Evolutionary conservation across 2,888 invertebrate species (phyloP).

Genomic region (Alsophila aescularia): DNA sequence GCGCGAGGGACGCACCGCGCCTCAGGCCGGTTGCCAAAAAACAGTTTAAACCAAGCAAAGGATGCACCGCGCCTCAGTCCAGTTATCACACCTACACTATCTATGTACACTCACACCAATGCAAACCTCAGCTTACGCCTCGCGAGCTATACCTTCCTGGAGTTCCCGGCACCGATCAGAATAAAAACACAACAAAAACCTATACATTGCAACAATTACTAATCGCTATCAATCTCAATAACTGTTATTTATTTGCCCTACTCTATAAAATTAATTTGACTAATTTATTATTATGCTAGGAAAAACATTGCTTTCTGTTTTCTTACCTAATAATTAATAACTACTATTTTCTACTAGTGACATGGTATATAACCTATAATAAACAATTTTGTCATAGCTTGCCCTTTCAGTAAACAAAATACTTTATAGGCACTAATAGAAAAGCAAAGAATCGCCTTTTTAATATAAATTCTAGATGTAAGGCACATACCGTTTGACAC

Average conservation of each 20-base stretch:
- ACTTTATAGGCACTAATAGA: neutral
- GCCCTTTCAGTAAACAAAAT: constrained; percentile 15
- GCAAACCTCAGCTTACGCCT: too few species aligned
- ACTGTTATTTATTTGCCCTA: constrained; percentile 50
- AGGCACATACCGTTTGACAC: constrained; percentile 66
- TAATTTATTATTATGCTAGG: constrained; percentile 74
- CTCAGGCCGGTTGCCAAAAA: too few species aligned
- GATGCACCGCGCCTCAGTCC: too few species aligned
- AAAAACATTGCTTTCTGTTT: constrained; percentile 34
- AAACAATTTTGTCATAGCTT: constrained; percentile 29
- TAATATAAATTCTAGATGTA: constrained; percentile 42
- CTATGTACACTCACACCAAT: too few species aligned
- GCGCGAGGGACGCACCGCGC: too few species aligned
- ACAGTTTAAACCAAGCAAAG: too few species aligned
- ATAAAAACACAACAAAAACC: constrained; percentile 48
- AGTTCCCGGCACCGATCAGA: constrained; percentile 50
- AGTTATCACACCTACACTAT: too few species aligned
- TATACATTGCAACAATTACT: constrained; percentile 62
- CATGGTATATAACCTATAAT: constrained; percentile 43
- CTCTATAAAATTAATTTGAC: constrained; percentile 66
- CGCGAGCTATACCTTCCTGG: too few species aligned
- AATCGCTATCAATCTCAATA: constrained; percentile 67
- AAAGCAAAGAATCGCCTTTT: constrained; percentile 1
- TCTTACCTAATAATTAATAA: constrained; percentile 43
- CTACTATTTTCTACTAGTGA: constrained; percentile 48